phyloP scores from a whole-genome alignment of 2,113 vertebrate species.

The Aegotheles bennettii region DNA sequence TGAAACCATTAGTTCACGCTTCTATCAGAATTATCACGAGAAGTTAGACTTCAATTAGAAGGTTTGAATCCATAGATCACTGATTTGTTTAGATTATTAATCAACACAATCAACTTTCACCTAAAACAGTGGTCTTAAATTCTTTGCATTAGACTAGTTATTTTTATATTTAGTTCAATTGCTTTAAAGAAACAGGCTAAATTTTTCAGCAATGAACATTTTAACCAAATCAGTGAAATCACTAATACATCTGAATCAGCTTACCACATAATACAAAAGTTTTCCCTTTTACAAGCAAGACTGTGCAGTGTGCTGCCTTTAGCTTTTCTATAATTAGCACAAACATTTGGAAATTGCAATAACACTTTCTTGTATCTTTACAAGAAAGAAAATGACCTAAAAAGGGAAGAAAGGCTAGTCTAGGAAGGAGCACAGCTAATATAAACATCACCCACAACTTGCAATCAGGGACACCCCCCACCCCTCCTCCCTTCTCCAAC shows the following conservation, averaged over 20 bases:
- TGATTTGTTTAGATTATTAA: background rate
- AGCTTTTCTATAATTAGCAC: slow-evolving; percentile 30
- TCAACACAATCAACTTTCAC: background rate
- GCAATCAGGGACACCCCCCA: background rate
- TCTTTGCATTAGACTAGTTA: background rate
- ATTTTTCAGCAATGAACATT: background rate
- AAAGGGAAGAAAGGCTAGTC: slow-evolving; percentile 42
- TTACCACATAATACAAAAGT: background rate
- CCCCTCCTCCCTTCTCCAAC: background rate
- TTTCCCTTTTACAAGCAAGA: background rate
- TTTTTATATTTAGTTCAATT: background rate
- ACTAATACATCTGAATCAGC: background rate
- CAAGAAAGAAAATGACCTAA: slow-evolving; percentile 48
- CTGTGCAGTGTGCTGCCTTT: background rate
- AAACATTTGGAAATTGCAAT: slow-evolving; percentile 1
- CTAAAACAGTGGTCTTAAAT: background rate
- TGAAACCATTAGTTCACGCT: background rate
- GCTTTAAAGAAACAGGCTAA: background rate
- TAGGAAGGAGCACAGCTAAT: slow-evolving; percentile 6
- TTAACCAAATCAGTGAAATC: background rate
- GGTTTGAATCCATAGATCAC: background rate
- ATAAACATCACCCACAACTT: slow-evolving; percentile 1
- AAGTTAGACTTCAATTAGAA: background rate
- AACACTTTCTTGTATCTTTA: slow-evolving; percentile 7
- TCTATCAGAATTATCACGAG: background rate